Conservation (phyloP, 2,113 vertebrate species). For the Sitta europaea region DNA sequence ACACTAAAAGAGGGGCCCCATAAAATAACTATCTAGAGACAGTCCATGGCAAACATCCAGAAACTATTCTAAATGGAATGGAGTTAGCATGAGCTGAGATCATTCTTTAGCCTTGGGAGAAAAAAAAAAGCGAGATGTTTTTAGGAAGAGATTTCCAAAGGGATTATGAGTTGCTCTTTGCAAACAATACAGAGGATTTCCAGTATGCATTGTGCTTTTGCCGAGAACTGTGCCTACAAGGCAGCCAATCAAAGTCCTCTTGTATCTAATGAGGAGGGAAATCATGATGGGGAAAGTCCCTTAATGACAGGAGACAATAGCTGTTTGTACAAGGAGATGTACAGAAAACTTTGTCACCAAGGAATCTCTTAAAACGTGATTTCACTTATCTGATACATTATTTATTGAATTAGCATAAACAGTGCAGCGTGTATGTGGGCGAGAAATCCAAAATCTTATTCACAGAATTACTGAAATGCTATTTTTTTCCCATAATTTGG, state of each 20-base stretch:
- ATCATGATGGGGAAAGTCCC: conserved; percentile 1
- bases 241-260: conserved; percentile 11
- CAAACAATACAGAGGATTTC: conserved; percentile 65
- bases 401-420: background rate
- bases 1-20: conserved; percentile 66
- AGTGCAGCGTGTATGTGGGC: fast-evolving
- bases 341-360: background rate
- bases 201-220: conserved; percentile 34
- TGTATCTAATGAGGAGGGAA: background rate
- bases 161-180: conserved; percentile 46
- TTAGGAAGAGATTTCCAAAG: conserved; percentile 62
- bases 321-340: conserved; percentile 7
- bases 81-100: conserved; percentile 63
- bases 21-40: conserved; percentile 68
- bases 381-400: background rate
- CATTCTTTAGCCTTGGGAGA: conserved; percentile 39
- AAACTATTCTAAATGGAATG: conserved; percentile 66
- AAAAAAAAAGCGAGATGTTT: background rate
- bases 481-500: background rate
- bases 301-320: conserved; percentile 37
- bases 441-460: background rate
- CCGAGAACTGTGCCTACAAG: background rate
- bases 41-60: conserved; percentile 72
- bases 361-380: background rate
- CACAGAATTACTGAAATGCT: background rate